Conservation (phyloP, 2,797 vertebrate species). For the Clarias laeviceps region DNA sequence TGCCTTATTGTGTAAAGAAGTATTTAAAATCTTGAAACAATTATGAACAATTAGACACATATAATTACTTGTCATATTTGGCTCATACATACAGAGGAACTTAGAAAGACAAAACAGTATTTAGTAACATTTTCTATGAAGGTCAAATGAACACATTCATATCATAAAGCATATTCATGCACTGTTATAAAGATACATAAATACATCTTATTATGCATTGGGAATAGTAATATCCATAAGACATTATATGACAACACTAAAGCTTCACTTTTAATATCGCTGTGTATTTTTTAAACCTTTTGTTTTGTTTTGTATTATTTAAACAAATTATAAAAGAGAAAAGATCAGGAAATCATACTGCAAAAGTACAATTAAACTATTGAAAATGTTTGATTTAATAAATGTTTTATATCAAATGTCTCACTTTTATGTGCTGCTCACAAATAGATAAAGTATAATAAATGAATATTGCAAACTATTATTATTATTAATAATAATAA, state of each 20-base stretch:
- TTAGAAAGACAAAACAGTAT: background rate
- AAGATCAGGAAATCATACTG: background rate
- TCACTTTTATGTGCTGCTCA: background rate
- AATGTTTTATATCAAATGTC: background rate
- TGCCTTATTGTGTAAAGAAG: constrained; percentile 47
- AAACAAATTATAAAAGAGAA: background rate
- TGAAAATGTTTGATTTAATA: no score
- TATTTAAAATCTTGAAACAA: constrained; percentile 6
- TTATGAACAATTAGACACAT: background rate
- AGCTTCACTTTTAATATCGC: background rate
- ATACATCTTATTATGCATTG: background rate
- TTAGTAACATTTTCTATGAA: background rate
- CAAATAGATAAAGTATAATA: background rate
- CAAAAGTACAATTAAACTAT: background rate
- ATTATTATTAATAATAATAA: no score
- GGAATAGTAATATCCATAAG: background rate
- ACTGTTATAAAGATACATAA: background rate
- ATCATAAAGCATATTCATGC: background rate
- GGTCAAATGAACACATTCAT: background rate
- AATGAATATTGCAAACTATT: no score
- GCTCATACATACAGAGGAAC: background rate
- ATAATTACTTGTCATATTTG: background rate
- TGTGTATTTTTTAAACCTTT: background rate
- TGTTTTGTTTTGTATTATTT: background rate
- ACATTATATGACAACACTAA: background rate